A percentile compares a stretch with the other conserved stretches of the same genome.
These are phyloP conservation scores for Nyctalus aviator DNA, from an alignment of 2,797 vertebrate genomes.

Conservation along the genomic window DNA sequence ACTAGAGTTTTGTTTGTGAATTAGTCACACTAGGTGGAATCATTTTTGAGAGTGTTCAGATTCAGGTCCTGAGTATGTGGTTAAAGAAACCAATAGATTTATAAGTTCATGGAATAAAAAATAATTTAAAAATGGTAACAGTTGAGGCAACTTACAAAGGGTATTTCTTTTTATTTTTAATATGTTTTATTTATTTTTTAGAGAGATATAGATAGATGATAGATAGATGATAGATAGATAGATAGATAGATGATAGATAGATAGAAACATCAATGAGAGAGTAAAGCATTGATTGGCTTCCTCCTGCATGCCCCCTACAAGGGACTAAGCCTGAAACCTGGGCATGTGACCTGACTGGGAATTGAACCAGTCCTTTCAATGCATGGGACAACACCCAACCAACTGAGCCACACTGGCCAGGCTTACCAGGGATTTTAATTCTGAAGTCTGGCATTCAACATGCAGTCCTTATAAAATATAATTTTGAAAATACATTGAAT, in stretches of 20 bases:
- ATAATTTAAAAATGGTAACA: not conserved
- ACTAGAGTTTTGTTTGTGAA: conserved; percentile 34
- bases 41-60: not conserved
- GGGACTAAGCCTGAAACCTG: too few relatives aligned
- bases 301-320: too few relatives aligned
- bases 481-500: conserved; percentile 2
- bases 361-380: too few relatives aligned
- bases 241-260: too few relatives aligned
- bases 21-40: not conserved
- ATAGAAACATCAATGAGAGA: too few relatives aligned
- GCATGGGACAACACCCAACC: too few relatives aligned
- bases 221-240: too few relatives aligned
- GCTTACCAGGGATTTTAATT: not conserved
- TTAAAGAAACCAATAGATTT: not conserved
- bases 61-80: not conserved
- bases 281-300: too few relatives aligned
- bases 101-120: not conserved
- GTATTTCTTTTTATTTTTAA: not conserved
- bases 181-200: too few relatives aligned
- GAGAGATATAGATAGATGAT: too few relatives aligned
- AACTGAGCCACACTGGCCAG: too few relatives aligned
- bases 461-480: not conserved
- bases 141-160: not conserved
- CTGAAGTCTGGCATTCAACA: not conserved
- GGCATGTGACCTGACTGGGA: too few relatives aligned